A percentile compares a stretch with the other conserved stretches of the same genome.
phyloP scores from a whole-genome alignment of 2,888 invertebrate genomes.

The Endotricha flammealis region DNA sequence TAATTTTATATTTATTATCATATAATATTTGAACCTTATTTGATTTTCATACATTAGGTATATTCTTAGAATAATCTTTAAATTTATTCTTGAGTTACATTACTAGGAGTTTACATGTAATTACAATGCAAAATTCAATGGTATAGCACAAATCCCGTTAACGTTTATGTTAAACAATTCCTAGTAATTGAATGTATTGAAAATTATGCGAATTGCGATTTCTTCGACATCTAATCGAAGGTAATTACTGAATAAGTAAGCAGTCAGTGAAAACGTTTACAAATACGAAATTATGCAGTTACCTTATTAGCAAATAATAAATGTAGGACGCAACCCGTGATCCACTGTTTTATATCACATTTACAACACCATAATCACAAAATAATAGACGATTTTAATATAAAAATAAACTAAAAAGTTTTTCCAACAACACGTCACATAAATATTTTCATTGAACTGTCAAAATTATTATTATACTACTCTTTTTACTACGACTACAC shows the following conservation, averaged over 20 bases:
- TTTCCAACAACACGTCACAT: conserved; percentile 42
- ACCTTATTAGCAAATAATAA: conserved; percentile 2
- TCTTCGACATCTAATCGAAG: background rate
- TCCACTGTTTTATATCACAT: background rate
- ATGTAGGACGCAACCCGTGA: background rate
- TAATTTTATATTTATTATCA: too few relatives aligned
- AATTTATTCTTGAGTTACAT: too few relatives aligned
- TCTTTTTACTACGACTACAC: conserved; percentile 25
- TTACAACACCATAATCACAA: background rate
- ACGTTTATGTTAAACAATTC: too few relatives aligned
- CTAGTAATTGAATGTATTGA: too few relatives aligned
- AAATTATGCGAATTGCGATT: too few relatives aligned
- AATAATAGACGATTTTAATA: background rate
- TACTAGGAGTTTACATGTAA: too few relatives aligned
- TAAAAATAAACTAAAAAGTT: conserved; percentile 16
- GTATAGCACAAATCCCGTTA: too few relatives aligned
- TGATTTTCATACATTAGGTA: too few relatives aligned
- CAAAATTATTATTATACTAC: conserved; percentile 52
- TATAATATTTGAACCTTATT: too few relatives aligned
- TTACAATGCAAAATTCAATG: too few relatives aligned
- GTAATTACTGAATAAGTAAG: background rate
- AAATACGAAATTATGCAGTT: conserved; percentile 12
- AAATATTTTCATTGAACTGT: conserved; percentile 62
- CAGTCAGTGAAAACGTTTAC: background rate
- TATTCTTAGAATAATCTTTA: too few relatives aligned